Evolutionary conservation across 1,140 invertebrate genomes (phyloP).

Genomic region (Neotoxoptera formosana): DNA sequence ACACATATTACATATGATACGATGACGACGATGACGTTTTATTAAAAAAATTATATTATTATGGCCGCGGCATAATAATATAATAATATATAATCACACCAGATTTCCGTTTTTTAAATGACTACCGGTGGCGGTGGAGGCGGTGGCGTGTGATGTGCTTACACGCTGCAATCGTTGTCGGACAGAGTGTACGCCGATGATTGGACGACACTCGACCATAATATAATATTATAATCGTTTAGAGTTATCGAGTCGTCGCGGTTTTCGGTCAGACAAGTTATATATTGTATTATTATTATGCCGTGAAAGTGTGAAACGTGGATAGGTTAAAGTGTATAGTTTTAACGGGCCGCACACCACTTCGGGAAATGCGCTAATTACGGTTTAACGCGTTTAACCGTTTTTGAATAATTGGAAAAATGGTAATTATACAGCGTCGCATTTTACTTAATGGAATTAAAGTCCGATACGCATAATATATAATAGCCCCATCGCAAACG

Average conservation of each 20-base stretch:
- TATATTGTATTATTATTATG: not conserved
- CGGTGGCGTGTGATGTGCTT: no score
- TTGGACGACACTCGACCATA: not conserved
- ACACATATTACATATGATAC: not conserved
- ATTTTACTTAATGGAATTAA: not conserved
- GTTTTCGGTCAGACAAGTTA: not conserved
- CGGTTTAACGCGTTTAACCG: not conserved
- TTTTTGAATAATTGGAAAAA: conserved; percentile 3
- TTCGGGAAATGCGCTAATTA: not conserved
- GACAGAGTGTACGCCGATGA: not conserved
- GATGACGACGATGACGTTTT: not conserved
- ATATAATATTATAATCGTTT: not conserved
- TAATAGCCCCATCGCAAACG: not conserved
- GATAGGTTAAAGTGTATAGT: no score
- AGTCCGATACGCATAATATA: not conserved
- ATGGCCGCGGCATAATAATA: no score
- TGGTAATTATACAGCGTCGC: not conserved
- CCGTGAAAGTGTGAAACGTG: no score
- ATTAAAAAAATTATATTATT: not conserved
- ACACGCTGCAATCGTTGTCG: no score
- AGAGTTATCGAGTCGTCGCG: not conserved
- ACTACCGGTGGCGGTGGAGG: not conserved
- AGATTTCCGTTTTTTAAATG: conserved; percentile 6
- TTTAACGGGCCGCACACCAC: not conserved
- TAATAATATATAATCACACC: not conserved